Percentiles rank a stretch among this genome's conserved stretches.
Conservation (phyloP, 1,140 invertebrate genomes). For the Acromyrmex heyeri region DNA sequence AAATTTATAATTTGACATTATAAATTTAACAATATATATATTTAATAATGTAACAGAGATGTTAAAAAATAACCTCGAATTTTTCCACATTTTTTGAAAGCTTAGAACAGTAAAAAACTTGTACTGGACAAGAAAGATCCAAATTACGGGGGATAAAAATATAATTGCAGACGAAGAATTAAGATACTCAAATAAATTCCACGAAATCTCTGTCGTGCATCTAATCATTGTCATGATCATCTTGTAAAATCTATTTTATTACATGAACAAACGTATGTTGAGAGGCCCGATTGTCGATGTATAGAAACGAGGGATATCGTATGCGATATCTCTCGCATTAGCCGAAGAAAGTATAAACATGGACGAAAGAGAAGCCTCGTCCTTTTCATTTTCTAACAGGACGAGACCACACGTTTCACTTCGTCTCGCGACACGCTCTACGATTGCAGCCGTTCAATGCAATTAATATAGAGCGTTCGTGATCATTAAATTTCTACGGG, state of each 20-base stretch:
- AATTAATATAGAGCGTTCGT: conserved; percentile 57
- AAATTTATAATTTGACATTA: too few relatives aligned
- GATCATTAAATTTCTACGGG: conserved; percentile 64
- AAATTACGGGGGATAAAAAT: too few relatives aligned
- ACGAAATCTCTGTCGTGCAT: background rate
- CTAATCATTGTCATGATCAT: background rate
- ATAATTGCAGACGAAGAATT: too few relatives aligned
- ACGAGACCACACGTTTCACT: conserved; percentile 43
- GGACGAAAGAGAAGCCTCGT: background rate
- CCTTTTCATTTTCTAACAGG: conserved; percentile 40
- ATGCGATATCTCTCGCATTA: conserved; percentile 41
- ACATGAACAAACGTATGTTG: conserved; percentile 2
- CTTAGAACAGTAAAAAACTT: too few relatives aligned
- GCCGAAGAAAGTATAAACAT: conserved; percentile 39
- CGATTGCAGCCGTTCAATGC: conserved; percentile 8
- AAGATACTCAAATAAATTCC: background rate
- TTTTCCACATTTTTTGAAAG: too few relatives aligned
- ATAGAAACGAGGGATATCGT: conserved; percentile 52
- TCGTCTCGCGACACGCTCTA: conserved; percentile 36
- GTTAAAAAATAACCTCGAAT: too few relatives aligned
- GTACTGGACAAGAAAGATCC: too few relatives aligned
- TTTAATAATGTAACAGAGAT: too few relatives aligned
- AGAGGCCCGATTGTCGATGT: conserved; percentile 12
- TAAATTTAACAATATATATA: too few relatives aligned
- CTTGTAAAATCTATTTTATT: background rate